Base-by-base conservation (phyloP, 2,888 invertebrate species). In the Marronus borbonicus region DNA sequence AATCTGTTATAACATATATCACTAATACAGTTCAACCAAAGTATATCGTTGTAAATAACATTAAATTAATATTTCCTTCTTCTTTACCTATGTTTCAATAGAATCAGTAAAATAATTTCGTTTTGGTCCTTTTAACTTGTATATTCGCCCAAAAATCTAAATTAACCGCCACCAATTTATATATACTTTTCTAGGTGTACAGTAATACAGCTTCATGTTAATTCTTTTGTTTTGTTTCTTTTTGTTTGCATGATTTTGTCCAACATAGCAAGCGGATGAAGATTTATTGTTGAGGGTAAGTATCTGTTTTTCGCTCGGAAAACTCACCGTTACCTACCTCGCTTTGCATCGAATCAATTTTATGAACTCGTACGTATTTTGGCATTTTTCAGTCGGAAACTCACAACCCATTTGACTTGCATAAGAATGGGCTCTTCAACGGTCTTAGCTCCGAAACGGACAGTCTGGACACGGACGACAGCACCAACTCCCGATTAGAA, bases 321-420 rank as follows among this genome's bases (percentile, higher is more conserved):
- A 14, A 36, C 1, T 55, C 24, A 64, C 28, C 14, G 10, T n/a
- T 12, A 50, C n/a, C 7, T 68, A 50, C n/a, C 7, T 68, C 50
- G 8, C 55, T 17, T 68, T 44, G 44, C 44, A 1, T 12, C 2
- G 8, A 50, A 44, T 28, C 49, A 68, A 28, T 3, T 1, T 64
- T 64, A 44, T 12, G 14, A 28, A 49, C 52, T 49, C 17, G n/a
- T 64, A 68, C 70, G n/a, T 70, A 70, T 79, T 80, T 83, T 78
- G 65, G 78, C 83, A 88, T 89, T 10, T 75, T 31, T n/a, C 90
- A 95, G 95, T 94, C 94, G 88, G 95, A 95, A 90, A 94, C 95
- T 93, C 94, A 94, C 93, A 95, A 95, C 93, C 95, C 95, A 92
- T 95, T 96, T 92, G 93, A 94, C 87, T 93, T 90, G 90, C 86